These are phyloP conservation scores for Ostrea denselamellosa DNA, from an alignment of 1,140 invertebrate species.

Conservation along the genomic window DNA sequence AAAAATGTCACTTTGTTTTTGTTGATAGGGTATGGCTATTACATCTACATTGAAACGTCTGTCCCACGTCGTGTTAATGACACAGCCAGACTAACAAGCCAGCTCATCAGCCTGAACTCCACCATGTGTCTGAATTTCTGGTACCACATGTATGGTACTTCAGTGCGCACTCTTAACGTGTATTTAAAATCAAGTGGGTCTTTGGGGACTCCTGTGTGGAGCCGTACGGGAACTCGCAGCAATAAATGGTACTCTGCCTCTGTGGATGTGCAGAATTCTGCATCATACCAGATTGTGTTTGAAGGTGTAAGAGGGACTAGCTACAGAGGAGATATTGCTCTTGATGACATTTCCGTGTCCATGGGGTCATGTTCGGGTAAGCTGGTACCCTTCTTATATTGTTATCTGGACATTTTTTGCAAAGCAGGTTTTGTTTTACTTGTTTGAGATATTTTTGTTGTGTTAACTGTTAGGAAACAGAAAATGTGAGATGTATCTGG, in stretches of 20 bases:
- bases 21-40: slow-evolving; percentile 82
- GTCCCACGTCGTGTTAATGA: slow-evolving; percentile 83
- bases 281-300: slow-evolving; percentile 82
- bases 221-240: slow-evolving; percentile 65
- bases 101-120: slow-evolving; percentile 46
- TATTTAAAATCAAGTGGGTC: slow-evolving; percentile 60
- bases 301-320: slow-evolving; percentile 82
- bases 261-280: slow-evolving; percentile 60
- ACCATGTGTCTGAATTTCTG: slow-evolving; percentile 81
- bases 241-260: slow-evolving; percentile 70
- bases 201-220: slow-evolving; percentile 64
- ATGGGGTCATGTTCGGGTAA: slow-evolving; percentile 64
- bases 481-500: too few species aligned
- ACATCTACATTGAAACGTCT: slow-evolving; percentile 89
- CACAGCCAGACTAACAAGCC: slow-evolving; percentile 85
- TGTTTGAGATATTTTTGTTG: too few species aligned
- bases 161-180: slow-evolving; percentile 68
- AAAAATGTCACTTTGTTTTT: not conserved
- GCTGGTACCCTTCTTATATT: too few species aligned
- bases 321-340: slow-evolving; percentile 72
- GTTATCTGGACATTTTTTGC: too few species aligned
- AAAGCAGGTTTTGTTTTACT: too few species aligned
- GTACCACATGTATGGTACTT: slow-evolving; percentile 87
- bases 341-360: slow-evolving; percentile 71
- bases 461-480: too few species aligned